These are phyloP conservation scores for Phrynocephalus versicolor DNA, from an alignment of 2,113 vertebrate species.

Conservation along the genomic window DNA sequence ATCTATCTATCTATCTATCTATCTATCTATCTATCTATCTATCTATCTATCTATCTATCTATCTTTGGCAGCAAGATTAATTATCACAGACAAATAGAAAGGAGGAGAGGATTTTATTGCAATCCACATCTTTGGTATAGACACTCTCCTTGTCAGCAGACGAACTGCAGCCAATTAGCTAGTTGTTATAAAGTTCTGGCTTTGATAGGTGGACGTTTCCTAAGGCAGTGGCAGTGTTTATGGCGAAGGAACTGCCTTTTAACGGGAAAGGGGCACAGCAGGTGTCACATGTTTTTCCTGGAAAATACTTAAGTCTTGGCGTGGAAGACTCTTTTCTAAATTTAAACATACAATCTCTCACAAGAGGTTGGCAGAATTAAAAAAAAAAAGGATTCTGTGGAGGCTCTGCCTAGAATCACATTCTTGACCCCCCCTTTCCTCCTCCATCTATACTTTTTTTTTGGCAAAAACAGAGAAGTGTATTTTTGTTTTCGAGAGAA, in stretches of 20 bases:
- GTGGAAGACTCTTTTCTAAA: not conserved
- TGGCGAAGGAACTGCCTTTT: not conserved
- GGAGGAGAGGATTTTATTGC: no score
- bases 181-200: not conserved
- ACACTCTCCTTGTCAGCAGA: not conserved
- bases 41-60: no score
- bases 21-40: no score
- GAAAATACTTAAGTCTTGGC: constrained; percentile 3
- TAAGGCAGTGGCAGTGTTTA: accelerated
- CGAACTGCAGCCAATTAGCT: not conserved
- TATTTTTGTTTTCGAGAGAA: not conserved
- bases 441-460: not conserved
- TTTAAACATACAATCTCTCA: not conserved
- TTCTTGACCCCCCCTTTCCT: not conserved
- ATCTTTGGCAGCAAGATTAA: no score
- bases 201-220: constrained; percentile 24
- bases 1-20: no score
- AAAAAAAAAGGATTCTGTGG: not conserved
- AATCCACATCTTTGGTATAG: no score
- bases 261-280: not conserved
- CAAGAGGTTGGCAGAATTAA: not conserved
- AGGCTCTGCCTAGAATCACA: not conserved
- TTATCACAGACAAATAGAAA: no score
- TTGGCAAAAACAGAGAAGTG: not conserved
- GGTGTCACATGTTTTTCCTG: not conserved